phyloP scores from a whole-genome alignment of 2,888 invertebrate species.

The Lochmaea crataegi region DNA sequence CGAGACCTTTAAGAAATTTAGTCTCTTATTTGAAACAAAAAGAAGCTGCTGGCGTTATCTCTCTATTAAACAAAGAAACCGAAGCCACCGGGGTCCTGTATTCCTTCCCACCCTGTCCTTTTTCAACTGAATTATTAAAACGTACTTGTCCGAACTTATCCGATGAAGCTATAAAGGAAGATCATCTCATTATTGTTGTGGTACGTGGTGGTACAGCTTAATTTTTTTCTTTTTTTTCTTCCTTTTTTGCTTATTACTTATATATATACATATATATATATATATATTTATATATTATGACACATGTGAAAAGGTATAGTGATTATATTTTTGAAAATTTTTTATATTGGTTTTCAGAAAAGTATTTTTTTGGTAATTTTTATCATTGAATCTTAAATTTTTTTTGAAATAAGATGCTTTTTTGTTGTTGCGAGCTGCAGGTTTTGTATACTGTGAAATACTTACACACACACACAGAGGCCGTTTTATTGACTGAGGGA shows the following conservation, averaged over 20 bases:
- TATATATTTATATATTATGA: conserved; percentile 11
- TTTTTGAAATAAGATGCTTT: too few relatives aligned
- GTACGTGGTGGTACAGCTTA: conserved; percentile 89
- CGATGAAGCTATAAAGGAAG: conserved; percentile 91
- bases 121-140: conserved; percentile 92
- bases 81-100: conserved; percentile 96
- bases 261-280: conserved; percentile 12
- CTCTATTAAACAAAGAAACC: conserved; percentile 88
- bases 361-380: neutral
- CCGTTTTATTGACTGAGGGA: too few relatives aligned
- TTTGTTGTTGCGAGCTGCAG: too few relatives aligned
- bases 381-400: too few relatives aligned
- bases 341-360: conserved; percentile 18
- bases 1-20: conserved; percentile 90
- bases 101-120: conserved; percentile 96
- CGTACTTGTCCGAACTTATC: conserved; percentile 91
- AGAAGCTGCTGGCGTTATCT: conserved; percentile 98
- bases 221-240: conserved; percentile 49
- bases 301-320: conserved; percentile 36
- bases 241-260: conserved; percentile 31
- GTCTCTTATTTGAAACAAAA: conserved; percentile 98
- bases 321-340: conserved; percentile 26
- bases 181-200: conserved; percentile 94
- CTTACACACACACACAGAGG: too few relatives aligned
- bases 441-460: too few relatives aligned